A percentile compares a stretch with the other conserved stretches of the same genome.
These are phyloP conservation scores for Metopia argyrocephala DNA, from an alignment of 2,888 invertebrate genomes.

Conservation along the genomic window DNA sequence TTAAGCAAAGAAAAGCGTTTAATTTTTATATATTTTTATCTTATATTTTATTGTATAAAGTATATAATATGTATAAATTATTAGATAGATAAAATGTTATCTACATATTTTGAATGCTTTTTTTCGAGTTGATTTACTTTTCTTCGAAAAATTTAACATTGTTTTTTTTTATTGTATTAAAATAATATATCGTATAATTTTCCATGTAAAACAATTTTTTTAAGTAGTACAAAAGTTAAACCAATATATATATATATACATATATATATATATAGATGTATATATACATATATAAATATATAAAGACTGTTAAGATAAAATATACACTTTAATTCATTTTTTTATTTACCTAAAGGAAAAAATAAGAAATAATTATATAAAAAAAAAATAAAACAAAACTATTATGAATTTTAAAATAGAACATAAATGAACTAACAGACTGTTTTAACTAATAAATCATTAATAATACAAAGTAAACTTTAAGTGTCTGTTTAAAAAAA, in stretches of 20 bases:
- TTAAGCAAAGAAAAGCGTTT: not conserved
- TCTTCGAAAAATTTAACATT: slow-evolving; percentile 43
- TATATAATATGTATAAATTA: slow-evolving; percentile 66
- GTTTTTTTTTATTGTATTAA: slow-evolving; percentile 59
- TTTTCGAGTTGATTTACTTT: slow-evolving; percentile 63
- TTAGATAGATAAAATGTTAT: slow-evolving; percentile 63
- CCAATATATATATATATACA: slow-evolving; percentile 33
- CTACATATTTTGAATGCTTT: slow-evolving; percentile 65
- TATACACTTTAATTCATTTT: not conserved
- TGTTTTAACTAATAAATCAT: slow-evolving; percentile 35
- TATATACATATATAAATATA: too few relatives aligned
- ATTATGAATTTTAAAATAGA: slow-evolving; percentile 21
- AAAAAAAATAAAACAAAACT: slow-evolving; percentile 14
- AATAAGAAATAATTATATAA: not conserved
- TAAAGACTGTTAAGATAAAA: slow-evolving; percentile 13
- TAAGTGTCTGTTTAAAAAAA: slow-evolving; percentile 29
- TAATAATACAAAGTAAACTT: slow-evolving; percentile 26
- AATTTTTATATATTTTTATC: slow-evolving; percentile 58
- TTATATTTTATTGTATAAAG: slow-evolving; percentile 63
- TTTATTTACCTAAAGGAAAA: not conserved
- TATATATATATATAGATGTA: too few relatives aligned
- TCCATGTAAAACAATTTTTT: slow-evolving; percentile 34
- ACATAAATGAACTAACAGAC: slow-evolving; percentile 7
- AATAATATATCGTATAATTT: slow-evolving; percentile 57
- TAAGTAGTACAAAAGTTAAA: slow-evolving; percentile 52